Evolutionary conservation across 2,888 invertebrate genomes (phyloP).

Genomic region (Eurytoma adleriae): DNA sequence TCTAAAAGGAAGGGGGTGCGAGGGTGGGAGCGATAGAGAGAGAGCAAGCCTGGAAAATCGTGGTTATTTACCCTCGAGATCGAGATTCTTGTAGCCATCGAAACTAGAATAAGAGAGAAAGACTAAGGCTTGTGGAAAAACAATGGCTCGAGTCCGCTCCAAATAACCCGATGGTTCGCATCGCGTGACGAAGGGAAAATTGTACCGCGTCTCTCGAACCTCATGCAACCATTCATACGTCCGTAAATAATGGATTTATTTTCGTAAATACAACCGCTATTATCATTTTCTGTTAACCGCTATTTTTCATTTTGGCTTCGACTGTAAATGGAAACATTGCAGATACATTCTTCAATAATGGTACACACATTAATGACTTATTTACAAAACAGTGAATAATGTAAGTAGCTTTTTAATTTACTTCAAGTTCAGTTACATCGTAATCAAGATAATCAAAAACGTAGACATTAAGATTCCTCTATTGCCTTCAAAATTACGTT

Average conservation of each 20-base stretch:
- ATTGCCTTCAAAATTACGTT: not conserved
- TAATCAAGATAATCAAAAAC: too few relatives aligned
- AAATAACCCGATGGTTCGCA: conserved; percentile 35
- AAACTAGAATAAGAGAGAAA: conserved; percentile 18
- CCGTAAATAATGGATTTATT: conserved; percentile 46
- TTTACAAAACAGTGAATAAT: too few relatives aligned
- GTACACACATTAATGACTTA: too few relatives aligned
- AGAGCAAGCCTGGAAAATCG: conserved; percentile 31
- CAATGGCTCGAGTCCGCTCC: conserved; percentile 32
- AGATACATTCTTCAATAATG: too few relatives aligned
- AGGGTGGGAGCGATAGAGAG: not conserved
- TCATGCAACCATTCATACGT: not conserved
- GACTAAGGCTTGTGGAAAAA: conserved; percentile 25
- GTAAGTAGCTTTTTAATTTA: too few relatives aligned
- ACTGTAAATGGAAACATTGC: not conserved
- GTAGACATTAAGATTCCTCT: not conserved
- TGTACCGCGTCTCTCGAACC: not conserved
- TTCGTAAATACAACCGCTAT: conserved; percentile 3
- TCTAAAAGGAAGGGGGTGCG: not conserved
- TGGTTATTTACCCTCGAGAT: conserved; percentile 12
- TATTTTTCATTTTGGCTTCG: not conserved
- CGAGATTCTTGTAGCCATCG: conserved; percentile 9
- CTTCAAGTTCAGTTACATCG: too few relatives aligned
- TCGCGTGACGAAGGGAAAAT: not conserved
- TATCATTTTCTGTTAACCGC: too few relatives aligned